These are phyloP conservation scores for Tethya wilhelma DNA, from an alignment of 37 sponge, comb jelly and placozoan genomes.

Conservation along the genomic window DNA sequence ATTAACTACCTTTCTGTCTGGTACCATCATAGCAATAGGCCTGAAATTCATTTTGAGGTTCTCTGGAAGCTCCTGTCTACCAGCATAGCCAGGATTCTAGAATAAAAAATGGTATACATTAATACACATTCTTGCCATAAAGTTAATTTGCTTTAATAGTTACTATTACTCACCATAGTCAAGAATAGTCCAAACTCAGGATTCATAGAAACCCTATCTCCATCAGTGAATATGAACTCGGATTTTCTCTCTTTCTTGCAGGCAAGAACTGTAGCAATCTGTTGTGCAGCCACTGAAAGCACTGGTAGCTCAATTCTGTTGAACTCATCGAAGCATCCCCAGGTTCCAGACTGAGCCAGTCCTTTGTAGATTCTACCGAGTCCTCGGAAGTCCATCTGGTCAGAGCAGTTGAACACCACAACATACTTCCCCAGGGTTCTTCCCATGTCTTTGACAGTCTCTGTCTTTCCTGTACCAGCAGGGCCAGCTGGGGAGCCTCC, in stretches of 20 bases:
- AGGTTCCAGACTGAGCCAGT: slow-evolving; percentile 97
- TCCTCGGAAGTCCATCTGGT: slow-evolving; percentile 99
- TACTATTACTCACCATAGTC: slow-evolving; percentile 83
- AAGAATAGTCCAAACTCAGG: slow-evolving; percentile 99
- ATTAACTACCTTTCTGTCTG: slow-evolving; percentile 91
- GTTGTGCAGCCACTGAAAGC: slow-evolving; percentile 99
- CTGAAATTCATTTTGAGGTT: slow-evolving; percentile 99
- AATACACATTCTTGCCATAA: background rate
- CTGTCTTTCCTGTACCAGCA: slow-evolving; percentile 91
- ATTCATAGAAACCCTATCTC: slow-evolving; percentile 90
- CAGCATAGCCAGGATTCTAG: slow-evolving; percentile 99
- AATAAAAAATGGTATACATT: background rate
- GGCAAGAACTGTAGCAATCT: slow-evolving; percentile 92
- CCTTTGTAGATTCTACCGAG: slow-evolving; percentile 99
- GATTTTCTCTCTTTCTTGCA: slow-evolving; percentile 98
- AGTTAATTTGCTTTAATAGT: background rate
- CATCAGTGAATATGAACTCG: slow-evolving; percentile 97
- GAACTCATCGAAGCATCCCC: slow-evolving; percentile 99
- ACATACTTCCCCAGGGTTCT: slow-evolving; percentile 97
- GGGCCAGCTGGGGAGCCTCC: slow-evolving; percentile 99
- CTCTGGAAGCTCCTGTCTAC: slow-evolving; percentile 97
- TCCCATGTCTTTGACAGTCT: slow-evolving; percentile 98
- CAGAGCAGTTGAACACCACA: slow-evolving; percentile 99
- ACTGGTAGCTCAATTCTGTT: slow-evolving; percentile 99
- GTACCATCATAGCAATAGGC: slow-evolving; percentile 99